These are phyloP conservation scores for Fabriciana adippe DNA, from an alignment of 2,888 invertebrate species.

Conservation along the genomic window DNA sequence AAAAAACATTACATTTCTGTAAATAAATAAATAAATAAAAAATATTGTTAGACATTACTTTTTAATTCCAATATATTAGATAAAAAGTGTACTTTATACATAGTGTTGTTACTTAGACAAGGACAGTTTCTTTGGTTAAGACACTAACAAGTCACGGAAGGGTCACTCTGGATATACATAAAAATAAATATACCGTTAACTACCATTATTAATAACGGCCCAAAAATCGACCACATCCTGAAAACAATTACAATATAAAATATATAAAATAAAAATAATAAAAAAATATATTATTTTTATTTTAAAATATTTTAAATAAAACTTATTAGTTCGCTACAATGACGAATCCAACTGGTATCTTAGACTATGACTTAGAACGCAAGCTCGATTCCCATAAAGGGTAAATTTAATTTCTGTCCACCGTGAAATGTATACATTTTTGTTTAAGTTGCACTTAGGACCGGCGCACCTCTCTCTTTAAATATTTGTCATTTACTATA, in stretches of 20 bases:
- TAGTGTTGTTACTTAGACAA: slow-evolving; percentile 9
- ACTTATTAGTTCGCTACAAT: no score
- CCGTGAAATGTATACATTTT: no score
- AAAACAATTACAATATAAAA: slow-evolving; percentile 50
- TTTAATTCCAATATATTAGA: not conserved
- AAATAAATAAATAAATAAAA: not conserved
- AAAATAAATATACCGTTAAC: slow-evolving; percentile 68
- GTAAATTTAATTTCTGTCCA: no score
- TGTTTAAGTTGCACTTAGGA: no score
- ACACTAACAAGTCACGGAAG: slow-evolving; percentile 5
- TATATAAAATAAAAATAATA: not conserved
- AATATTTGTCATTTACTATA: no score
- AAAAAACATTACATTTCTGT: no score
- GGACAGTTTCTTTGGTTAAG: slow-evolving; percentile 2
- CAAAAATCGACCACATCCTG: slow-evolving; percentile 84
- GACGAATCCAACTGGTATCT: no score
- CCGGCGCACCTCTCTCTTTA: no score
- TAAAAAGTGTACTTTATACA: slow-evolving; percentile 16
- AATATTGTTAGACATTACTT: slow-evolving; percentile 1
- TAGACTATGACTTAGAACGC: no score
- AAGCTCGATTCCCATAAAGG: no score
- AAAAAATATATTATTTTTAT: no score
- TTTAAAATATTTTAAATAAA: no score
- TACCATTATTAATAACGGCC: slow-evolving; percentile 80
- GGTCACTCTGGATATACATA: slow-evolving; percentile 35